Evolutionary conservation across 2,113 vertebrate genomes (phyloP), one percentile per base, ranked within the genome.

Genomic region (Polypterus senegalus): DNA sequence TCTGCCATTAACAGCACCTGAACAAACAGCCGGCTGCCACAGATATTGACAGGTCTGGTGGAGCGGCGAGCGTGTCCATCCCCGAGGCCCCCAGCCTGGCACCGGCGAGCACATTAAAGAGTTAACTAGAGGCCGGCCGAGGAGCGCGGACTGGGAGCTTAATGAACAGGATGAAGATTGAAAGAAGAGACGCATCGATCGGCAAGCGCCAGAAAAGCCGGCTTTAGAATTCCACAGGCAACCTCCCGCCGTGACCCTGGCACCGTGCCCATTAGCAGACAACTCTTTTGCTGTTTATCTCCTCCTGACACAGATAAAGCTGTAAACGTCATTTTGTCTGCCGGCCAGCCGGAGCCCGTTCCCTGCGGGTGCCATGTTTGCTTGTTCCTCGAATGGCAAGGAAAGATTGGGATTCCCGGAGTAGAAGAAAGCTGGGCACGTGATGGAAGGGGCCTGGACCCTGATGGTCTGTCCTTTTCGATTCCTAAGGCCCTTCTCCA

Each of bases 161-260:
- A 86, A 89, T 85, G 82, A 91, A 88, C 84, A 81, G 84, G 86
- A 87, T 86, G 82, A 80, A 87, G 84, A 89, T 87, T 86, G 81
- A 86, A 82, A 80, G 82, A 84, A 82, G 80, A 86, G 78, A 75
- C 79, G 81, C 85, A 90, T 91, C 79, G 84, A 88, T 90, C 86
- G 83, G 79, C 82, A 27, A 76, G 84, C 86, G 86, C 86, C 84
- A 83, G 83, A 83, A 85, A 86, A 86, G 79, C 81, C 79, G 74
- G 77, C 72, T 82, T 84, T 86, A 83, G 80, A 82, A 86, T 87
- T 87, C 84, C 84, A 72, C 79, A 77, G 72, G 78, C 83, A 80
- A 77, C 81, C 70, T 77, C 83, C 59, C 77, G 79, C 81, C 83
- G 79, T 75, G 80, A 80, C 81, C 70, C 78, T 88, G 86, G 83